Evolutionary conservation across 2,113 vertebrate genomes (phyloP).

Genomic region (Girardinichthys multiradiatus): DNA sequence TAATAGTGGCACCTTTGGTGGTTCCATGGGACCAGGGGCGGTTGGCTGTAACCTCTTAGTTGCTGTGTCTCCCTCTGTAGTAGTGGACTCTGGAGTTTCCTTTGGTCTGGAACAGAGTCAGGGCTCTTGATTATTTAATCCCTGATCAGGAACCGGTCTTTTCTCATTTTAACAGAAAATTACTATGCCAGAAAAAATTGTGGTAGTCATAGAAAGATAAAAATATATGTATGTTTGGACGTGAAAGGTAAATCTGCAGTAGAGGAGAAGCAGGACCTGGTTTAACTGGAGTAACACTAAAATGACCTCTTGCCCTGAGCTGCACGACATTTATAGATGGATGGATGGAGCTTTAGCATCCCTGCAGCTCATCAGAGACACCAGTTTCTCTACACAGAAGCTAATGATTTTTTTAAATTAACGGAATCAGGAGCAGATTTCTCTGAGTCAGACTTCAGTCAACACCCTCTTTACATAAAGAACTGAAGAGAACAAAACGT

Average conservation of each 20-base stretch:
- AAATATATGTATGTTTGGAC: too few relatives aligned
- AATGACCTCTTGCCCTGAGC: too few relatives aligned
- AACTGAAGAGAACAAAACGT: too few relatives aligned
- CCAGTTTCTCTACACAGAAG: not conserved
- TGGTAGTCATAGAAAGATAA: too few relatives aligned
- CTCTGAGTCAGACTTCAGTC: too few relatives aligned
- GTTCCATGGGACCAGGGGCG: slow-evolving; percentile 8
- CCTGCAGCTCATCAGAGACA: too few relatives aligned
- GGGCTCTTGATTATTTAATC: too few relatives aligned
- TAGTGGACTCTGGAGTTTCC: slow-evolving; percentile 50
- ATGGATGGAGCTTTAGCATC: too few relatives aligned
- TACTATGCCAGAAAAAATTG: not conserved
- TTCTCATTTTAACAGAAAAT: not conserved
- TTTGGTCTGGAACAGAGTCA: slow-evolving; percentile 70
- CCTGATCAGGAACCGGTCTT: not conserved
- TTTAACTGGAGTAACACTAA: not conserved
- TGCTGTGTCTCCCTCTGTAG: slow-evolving; percentile 34
- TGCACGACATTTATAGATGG: too few relatives aligned
- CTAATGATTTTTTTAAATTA: not conserved
- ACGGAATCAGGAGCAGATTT: too few relatives aligned
- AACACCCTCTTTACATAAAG: too few relatives aligned
- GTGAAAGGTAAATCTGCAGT: not conserved
- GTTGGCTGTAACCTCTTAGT: slow-evolving; percentile 35
- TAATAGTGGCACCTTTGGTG: slow-evolving; percentile 16
- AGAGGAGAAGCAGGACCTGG: too few relatives aligned